A percentile compares a stretch with the other conserved stretches of the same genome.
These are phyloP conservation scores for Belgica antarctica DNA, from an alignment of 2,888 invertebrate genomes.

Conservation along the genomic window DNA sequence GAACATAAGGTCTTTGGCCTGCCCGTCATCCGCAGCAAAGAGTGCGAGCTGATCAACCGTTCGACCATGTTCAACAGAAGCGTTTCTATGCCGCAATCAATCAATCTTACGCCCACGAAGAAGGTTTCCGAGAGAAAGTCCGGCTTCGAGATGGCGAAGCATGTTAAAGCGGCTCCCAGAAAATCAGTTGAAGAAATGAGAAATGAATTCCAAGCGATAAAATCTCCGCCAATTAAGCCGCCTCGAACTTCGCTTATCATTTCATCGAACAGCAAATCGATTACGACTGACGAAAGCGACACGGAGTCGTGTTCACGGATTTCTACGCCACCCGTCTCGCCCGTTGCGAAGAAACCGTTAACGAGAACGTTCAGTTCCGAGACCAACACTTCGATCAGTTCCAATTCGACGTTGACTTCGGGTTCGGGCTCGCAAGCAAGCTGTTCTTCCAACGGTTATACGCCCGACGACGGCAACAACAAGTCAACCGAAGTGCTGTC, in stretches of 20 bases:
- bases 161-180: conserved; percentile 72
- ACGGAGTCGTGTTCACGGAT: conserved; percentile 84
- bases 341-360: conserved; percentile 58
- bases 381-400: conserved; percentile 69
- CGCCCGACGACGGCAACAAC: conserved; percentile 65
- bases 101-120: conserved; percentile 50
- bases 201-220: conserved; percentile 46
- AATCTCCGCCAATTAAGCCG: conserved; percentile 52
- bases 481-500: conserved; percentile 62
- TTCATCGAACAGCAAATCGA: conserved; percentile 22
- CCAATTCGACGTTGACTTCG: conserved; percentile 70
- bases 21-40: conserved; percentile 78
- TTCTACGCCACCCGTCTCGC: conserved; percentile 73
- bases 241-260: conserved; percentile 53
- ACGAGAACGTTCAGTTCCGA: conserved; percentile 70
- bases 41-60: conserved; percentile 58
- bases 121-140: conserved; percentile 75
- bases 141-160: too few species aligned
- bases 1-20: conserved; percentile 56
- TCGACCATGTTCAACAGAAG: conserved; percentile 41
- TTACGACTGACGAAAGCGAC: conserved; percentile 65
- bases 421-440: conserved; percentile 73
- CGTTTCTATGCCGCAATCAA: conserved; percentile 44
- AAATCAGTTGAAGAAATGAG: conserved; percentile 52
- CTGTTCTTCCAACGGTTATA: conserved; percentile 65